These are phyloP conservation scores for Brenthis hecate DNA, from an alignment of 2,888 invertebrate species.

Conservation along the genomic window DNA sequence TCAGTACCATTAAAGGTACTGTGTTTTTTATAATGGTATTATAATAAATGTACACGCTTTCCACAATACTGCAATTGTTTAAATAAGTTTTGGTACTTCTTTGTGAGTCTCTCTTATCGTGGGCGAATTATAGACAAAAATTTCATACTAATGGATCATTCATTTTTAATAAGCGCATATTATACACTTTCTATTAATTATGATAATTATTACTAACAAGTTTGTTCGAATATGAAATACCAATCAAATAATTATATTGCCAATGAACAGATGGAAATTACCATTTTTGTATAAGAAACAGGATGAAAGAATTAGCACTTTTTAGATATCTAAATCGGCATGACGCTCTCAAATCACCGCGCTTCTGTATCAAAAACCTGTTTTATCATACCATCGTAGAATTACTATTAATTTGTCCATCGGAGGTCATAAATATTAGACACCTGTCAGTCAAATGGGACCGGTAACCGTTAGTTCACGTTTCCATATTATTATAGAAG, in stretches of 20 bases:
- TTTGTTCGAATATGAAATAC: too few species aligned
- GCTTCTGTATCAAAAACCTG: constrained; percentile 38
- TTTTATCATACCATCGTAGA: constrained; percentile 42
- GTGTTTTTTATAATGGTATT: too few species aligned
- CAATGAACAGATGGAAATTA: background rate
- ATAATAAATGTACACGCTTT: too few species aligned
- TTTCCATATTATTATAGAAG: constrained; percentile 45
- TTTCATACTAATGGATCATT: background rate
- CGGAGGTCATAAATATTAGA: constrained; percentile 66
- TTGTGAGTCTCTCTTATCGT: background rate
- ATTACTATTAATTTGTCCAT: constrained; percentile 47
- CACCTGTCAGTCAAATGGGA: constrained; percentile 67
- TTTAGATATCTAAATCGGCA: constrained; percentile 19
- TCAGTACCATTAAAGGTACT: too few species aligned
- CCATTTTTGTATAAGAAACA: constrained; percentile 1
- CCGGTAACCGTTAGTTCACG: constrained; percentile 57
- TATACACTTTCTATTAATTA: too few species aligned
- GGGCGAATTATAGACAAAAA: background rate
- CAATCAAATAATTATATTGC: too few species aligned
- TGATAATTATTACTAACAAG: too few species aligned
- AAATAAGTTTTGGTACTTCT: too few species aligned
- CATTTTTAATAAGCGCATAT: too few species aligned
- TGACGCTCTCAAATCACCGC: constrained; percentile 23
- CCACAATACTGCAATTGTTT: too few species aligned
- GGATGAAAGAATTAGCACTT: constrained; percentile 13